Percentiles rank a stretch among this genome's conserved stretches.
These are phyloP conservation scores for Ornithoptera priamus DNA, from an alignment of 2,888 invertebrate genomes.

Conservation along the genomic window DNA sequence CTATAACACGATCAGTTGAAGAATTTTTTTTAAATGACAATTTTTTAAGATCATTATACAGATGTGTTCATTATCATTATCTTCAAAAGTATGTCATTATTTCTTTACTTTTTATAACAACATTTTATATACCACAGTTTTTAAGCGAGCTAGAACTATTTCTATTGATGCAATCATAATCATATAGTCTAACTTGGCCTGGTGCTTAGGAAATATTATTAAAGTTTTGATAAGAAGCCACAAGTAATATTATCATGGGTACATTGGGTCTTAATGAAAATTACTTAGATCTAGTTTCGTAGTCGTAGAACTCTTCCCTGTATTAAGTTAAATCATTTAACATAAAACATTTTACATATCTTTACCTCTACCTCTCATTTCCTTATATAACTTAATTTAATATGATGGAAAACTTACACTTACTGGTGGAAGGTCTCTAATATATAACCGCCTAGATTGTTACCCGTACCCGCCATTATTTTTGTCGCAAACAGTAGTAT, in stretches of 20 bases:
- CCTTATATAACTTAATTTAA: neutral
- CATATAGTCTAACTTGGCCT: slow-evolving; percentile 4
- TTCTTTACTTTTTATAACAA: neutral
- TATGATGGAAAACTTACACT: neutral
- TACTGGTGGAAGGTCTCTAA: no score
- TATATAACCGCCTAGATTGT: no score
- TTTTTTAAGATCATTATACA: neutral
- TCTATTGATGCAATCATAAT: neutral
- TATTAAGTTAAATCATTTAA: neutral
- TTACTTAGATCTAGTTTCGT: slow-evolving; percentile 19
- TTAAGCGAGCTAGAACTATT: slow-evolving; percentile 8
- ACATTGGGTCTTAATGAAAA: slow-evolving; percentile 15
- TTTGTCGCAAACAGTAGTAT: no score
- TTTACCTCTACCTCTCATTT: neutral
- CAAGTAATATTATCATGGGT: slow-evolving; percentile 17
- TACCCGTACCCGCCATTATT: no score
- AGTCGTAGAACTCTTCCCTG: slow-evolving; percentile 2
- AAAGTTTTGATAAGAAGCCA: slow-evolving; percentile 25
- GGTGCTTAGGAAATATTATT: slow-evolving; percentile 24
- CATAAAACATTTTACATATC: neutral
- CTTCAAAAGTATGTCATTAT: neutral
- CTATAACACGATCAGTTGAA: no score
- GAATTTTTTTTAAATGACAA: neutral
- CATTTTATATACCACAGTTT: neutral
- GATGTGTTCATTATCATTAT: neutral